A percentile compares a stretch with the other conserved stretches of the same genome.
Conservation (phyloP, 2,888 invertebrate genomes). For the Drosophila nr. fundita region DNA sequence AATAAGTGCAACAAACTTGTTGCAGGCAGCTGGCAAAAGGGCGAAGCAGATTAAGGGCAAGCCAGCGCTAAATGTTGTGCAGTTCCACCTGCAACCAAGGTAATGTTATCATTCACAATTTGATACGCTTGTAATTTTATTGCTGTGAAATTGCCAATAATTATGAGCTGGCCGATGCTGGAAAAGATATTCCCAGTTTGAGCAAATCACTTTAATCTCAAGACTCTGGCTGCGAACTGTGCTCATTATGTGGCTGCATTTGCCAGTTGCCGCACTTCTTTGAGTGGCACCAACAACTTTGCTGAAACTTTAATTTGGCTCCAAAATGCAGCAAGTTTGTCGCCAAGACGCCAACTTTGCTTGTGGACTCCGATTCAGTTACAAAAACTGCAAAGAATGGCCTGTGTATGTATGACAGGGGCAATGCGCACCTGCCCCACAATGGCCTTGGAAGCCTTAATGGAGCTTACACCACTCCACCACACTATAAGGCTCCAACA, state of each 20-base stretch:
- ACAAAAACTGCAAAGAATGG: too few relatives aligned
- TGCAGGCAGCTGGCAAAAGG: slow-evolving; percentile 23
- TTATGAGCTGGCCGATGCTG: slow-evolving; percentile 61
- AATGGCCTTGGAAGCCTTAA: too few relatives aligned
- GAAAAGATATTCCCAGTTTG: slow-evolving; percentile 2
- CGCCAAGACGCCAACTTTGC: slow-evolving; percentile 19
- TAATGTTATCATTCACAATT: slow-evolving; percentile 76
- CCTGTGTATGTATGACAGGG: too few relatives aligned
- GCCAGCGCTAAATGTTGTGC: slow-evolving; percentile 33
- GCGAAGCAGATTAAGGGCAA: not conserved
- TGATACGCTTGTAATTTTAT: slow-evolving; percentile 81
- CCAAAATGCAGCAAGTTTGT: slow-evolving; percentile 45
- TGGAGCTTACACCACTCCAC: too few relatives aligned
- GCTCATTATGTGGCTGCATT: slow-evolving; percentile 56
- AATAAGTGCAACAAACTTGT: slow-evolving; percentile 33
- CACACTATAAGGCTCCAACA: too few relatives aligned
- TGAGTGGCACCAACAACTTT: slow-evolving; percentile 43
- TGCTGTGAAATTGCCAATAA: slow-evolving; percentile 82
- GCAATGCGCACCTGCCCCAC: too few relatives aligned
- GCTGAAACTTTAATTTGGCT: slow-evolving; percentile 62
- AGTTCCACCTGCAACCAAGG: slow-evolving; percentile 63
- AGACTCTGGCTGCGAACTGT: slow-evolving; percentile 6
- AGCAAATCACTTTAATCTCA: slow-evolving; percentile 18
- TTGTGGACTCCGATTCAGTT: slow-evolving; percentile 10
- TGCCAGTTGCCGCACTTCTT: slow-evolving; percentile 33